Evolutionary conservation across 2,888 invertebrate genomes (phyloP).

Genomic region (Gnatocerus cornutus): DNA sequence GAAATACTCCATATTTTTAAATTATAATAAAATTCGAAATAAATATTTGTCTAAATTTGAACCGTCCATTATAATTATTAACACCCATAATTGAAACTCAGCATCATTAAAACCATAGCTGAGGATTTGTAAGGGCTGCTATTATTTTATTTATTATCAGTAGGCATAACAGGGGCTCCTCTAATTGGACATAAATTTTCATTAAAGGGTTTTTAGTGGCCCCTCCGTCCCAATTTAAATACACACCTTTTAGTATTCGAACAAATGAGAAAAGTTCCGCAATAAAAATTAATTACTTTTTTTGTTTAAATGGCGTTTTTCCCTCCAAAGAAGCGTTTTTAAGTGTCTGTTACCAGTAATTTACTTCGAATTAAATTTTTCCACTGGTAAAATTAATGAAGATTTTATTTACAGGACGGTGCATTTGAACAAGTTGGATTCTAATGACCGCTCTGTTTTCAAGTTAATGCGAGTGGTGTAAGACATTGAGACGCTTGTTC

Average conservation of each 20-base stretch:
- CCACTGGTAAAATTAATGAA: constrained; percentile 19
- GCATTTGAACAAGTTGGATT: not conserved
- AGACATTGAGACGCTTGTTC: constrained; percentile 13
- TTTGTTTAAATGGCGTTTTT: constrained; percentile 37
- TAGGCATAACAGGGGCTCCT: constrained; percentile 20
- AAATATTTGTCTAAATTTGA: no score
- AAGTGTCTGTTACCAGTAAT: constrained; percentile 32
- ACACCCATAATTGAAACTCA: not conserved
- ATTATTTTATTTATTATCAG: constrained; percentile 15
- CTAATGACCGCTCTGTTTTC: not conserved
- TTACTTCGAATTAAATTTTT: constrained; percentile 37
- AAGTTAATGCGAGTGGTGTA: not conserved
- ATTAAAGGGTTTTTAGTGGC: constrained; percentile 38
- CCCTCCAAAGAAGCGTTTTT: constrained; percentile 23
- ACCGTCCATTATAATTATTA: no score
- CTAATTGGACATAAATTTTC: constrained; percentile 41
- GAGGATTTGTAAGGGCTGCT: not conserved
- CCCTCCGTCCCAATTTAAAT: constrained; percentile 38
- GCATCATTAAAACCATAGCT: constrained; percentile 1
- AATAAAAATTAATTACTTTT: constrained; percentile 42
- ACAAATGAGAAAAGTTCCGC: constrained; percentile 44
- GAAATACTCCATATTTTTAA: no score
- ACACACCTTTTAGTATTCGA: constrained; percentile 40
- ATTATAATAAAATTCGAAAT: no score
- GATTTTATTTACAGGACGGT: constrained; percentile 1